Percentiles rank a stretch among this genome's conserved stretches.
phyloP scores from a whole-genome alignment of 1,140 invertebrate genomes.

The Aphidius gifuensis region DNA sequence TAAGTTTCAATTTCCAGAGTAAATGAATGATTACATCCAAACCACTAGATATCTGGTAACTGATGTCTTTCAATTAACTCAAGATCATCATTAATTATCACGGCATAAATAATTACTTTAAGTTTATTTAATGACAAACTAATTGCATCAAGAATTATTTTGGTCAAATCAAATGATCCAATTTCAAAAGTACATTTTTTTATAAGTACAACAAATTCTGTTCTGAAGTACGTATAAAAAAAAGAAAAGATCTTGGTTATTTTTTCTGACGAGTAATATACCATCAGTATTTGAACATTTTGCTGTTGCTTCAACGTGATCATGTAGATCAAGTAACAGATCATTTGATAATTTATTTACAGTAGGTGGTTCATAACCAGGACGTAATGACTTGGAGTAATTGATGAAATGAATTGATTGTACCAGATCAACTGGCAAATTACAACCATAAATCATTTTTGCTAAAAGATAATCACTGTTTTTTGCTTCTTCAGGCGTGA shows the following conservation, averaged over 20 bases:
- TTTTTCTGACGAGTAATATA: background rate
- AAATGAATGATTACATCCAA: constrained; percentile 3
- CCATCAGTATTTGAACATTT: background rate
- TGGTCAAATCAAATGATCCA: background rate
- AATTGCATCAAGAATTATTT: background rate
- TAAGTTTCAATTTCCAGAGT: background rate
- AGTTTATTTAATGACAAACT: background rate
- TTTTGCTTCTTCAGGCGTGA: background rate
- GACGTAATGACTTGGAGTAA: background rate
- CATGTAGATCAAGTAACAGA: background rate
- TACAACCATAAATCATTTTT: constrained; percentile 1
- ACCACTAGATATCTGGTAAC: background rate
- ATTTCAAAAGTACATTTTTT: background rate
- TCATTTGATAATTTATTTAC: background rate
- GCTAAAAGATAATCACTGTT: background rate
- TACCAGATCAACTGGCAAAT: background rate
- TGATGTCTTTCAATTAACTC: background rate
- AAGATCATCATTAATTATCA: constrained; percentile 7
- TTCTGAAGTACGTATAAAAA: background rate
- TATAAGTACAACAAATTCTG: background rate
- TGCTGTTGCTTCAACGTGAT: background rate
- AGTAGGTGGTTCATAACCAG: background rate
- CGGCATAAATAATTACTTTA: constrained; percentile 3
- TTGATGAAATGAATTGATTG: background rate
- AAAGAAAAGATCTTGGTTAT: background rate